phyloP scores from a whole-genome alignment of 2,888 invertebrate genomes.

The Dichetophora obliterata region DNA sequence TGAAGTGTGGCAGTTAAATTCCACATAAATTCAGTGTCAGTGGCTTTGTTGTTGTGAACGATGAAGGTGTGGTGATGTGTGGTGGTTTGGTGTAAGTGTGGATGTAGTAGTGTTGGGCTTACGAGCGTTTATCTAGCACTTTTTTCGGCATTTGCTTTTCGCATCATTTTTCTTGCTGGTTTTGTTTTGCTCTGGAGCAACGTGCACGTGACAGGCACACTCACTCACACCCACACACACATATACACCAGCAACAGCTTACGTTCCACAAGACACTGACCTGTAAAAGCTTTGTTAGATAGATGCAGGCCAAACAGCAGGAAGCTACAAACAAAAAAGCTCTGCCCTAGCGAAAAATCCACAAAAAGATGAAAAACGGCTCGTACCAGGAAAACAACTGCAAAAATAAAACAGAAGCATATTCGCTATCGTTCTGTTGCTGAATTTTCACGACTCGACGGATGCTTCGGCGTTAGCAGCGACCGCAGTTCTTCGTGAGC shows the following conservation, averaged over 20 bases:
- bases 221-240: no score
- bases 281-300: conserved; percentile 16
- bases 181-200: conserved; percentile 33
- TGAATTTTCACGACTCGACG: conserved; percentile 5
- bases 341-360: background rate
- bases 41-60: no score
- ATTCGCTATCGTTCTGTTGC: conserved; percentile 7
- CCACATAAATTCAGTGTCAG: no score
- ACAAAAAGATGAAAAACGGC: background rate
- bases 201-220: conserved; percentile 26
- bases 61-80: no score
- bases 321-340: background rate
- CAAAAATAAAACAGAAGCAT: background rate
- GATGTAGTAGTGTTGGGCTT: no score
- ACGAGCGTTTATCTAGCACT: background rate
- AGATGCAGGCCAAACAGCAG: background rate
- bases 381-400: background rate
- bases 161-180: background rate
- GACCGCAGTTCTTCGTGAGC: conserved; percentile 51
- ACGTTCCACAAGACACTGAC: conserved; percentile 35
- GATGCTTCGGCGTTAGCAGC: conserved; percentile 17
- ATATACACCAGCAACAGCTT: background rate
- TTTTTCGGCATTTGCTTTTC: background rate
- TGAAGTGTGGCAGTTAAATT: no score
- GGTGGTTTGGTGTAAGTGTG: no score